phyloP scores from a whole-genome alignment of 2,888 invertebrate genomes.

The Diadromus collaris region DNA sequence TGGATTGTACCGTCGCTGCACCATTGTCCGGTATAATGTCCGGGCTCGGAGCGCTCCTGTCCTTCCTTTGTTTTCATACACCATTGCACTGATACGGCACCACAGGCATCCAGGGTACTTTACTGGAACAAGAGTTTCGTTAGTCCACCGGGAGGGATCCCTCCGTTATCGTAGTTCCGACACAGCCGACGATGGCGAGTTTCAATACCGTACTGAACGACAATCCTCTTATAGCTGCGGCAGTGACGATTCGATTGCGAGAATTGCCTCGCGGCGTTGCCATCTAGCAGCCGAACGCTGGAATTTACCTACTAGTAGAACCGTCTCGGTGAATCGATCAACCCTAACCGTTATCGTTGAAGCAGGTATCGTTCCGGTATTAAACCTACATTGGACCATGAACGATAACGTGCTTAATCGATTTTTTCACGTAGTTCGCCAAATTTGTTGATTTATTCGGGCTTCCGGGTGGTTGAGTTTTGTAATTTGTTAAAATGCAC shows the following conservation, averaged over 20 bases:
- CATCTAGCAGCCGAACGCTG: no score
- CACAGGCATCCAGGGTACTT: not conserved
- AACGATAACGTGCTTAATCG: constrained; percentile 3
- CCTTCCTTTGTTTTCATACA: constrained; percentile 9
- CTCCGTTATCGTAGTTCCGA: not conserved
- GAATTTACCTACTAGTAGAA: no score
- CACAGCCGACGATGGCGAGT: not conserved
- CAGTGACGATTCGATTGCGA: no score
- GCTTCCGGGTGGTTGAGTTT: not conserved
- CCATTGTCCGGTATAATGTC: constrained; percentile 33
- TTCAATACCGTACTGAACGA: no score
- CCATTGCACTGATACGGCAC: not conserved
- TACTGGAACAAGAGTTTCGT: not conserved
- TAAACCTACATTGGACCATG: not conserved
- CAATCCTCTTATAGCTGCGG: no score
- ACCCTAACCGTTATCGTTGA: no score
- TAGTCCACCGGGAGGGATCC: not conserved
- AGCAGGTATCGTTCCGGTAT: not conserved
- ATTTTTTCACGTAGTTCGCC: not conserved
- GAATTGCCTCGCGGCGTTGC: no score
- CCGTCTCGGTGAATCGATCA: no score
- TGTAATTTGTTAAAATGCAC: constrained; percentile 25
- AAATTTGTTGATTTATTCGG: constrained; percentile 14
- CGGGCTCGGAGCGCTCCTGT: not conserved
- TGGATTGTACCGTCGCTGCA: constrained; percentile 7